phyloP scores from a whole-genome alignment of 2,888 invertebrate species.

The Sinhomidia bicolor region DNA sequence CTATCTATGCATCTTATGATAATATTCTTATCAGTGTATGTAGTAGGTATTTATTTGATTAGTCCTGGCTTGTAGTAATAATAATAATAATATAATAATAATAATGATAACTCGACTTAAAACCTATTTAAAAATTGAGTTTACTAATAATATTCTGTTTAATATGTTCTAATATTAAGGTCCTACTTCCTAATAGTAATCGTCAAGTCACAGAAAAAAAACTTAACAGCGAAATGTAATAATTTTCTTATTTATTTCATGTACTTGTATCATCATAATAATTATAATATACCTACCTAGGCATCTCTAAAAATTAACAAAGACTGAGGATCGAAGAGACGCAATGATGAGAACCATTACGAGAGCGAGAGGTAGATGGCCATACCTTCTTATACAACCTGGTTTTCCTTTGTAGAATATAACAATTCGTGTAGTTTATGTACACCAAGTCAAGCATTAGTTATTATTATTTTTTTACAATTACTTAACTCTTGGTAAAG shows the following conservation, averaged over 20 bases:
- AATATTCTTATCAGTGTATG: no score
- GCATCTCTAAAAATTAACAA: slow-evolving; percentile 54
- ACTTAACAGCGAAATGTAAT: slow-evolving; percentile 59
- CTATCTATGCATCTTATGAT: not conserved
- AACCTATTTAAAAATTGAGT: slow-evolving; percentile 74
- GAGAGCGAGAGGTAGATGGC: slow-evolving; percentile 69
- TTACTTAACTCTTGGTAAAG: slow-evolving; percentile 45
- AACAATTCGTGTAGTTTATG: no score
- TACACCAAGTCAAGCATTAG: slow-evolving; percentile 14
- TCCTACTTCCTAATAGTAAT: slow-evolving; percentile 17
- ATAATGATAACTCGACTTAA: slow-evolving; percentile 20
- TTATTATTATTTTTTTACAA: slow-evolving; percentile 19
- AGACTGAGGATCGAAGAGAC: slow-evolving; percentile 72
- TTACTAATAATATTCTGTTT: no score
- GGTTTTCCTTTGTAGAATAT: not conserved
- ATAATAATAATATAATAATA: no score
- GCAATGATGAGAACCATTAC: slow-evolving; percentile 67
- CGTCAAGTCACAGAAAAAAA: slow-evolving; percentile 47
- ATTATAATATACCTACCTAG: no score
- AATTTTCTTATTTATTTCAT: slow-evolving; percentile 1
- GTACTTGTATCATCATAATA: slow-evolving; percentile 29
- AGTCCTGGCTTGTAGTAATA: no score
- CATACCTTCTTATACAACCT: slow-evolving; percentile 37
- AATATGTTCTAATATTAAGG: not conserved
- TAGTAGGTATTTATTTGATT: slow-evolving; percentile 34